A percentile compares a stretch with the other conserved stretches of the same genome.
phyloP scores from a whole-genome alignment of 2,113 vertebrate genomes.

The Eudyptes chrysolophus region DNA sequence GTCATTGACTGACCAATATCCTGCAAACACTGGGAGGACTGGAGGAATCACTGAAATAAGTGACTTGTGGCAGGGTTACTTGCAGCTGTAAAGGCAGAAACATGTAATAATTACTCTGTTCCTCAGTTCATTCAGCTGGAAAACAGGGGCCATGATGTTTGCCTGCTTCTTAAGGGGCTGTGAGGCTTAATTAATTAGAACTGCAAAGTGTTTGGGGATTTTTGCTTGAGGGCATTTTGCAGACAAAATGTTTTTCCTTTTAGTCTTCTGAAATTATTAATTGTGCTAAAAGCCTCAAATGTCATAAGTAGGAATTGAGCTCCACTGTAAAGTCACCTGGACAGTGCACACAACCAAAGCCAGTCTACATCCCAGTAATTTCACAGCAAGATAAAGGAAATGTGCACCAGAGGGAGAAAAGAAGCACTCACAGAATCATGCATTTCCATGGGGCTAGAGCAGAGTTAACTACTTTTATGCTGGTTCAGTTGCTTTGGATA shows the following conservation, averaged over 20 bases:
- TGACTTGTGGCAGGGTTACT: not conserved
- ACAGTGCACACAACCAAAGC: not conserved
- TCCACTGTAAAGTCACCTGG: not conserved
- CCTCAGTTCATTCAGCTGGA: not conserved
- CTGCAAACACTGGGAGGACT: not conserved
- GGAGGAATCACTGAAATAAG: not conserved
- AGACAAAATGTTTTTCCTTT: not conserved
- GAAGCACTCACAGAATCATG: not conserved
- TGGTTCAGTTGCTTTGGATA: not conserved
- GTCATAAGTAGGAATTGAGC: not conserved
- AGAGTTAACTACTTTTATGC: not conserved
- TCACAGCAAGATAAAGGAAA: not conserved
- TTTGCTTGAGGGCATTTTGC: not conserved
- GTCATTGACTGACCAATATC: not conserved
- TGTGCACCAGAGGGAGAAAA: not conserved
- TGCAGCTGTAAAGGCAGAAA: not conserved
- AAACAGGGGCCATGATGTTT: not conserved
- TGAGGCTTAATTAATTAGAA: not conserved
- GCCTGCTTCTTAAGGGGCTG: not conserved
- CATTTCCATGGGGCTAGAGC: not conserved
- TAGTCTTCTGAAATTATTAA: not conserved
- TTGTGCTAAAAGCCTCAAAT: not conserved
- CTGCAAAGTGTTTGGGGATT: not conserved
- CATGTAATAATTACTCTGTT: not conserved
- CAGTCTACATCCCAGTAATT: not conserved